These are phyloP conservation scores for Catamblyrhynchus diadema DNA, from an alignment of 2,797 vertebrate species.

Conservation along the genomic window DNA sequence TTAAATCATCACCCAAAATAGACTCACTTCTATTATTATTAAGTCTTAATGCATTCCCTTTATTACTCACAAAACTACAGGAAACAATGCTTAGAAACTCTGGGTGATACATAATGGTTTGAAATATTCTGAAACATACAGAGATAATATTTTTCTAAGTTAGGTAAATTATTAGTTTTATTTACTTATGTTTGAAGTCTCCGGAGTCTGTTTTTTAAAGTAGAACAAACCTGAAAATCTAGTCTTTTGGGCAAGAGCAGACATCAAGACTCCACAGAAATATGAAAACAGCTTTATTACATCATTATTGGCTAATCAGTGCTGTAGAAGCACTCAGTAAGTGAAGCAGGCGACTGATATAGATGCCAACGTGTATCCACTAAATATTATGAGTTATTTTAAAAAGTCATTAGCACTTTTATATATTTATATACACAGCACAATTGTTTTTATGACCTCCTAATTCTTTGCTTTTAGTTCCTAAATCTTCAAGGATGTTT, in stretches of 20 bases:
- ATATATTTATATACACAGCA: background rate
- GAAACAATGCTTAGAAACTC: background rate
- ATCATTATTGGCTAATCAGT: background rate
- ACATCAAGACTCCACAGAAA: constrained; percentile 34
- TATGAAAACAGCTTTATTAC: constrained; percentile 39
- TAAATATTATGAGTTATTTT: background rate
- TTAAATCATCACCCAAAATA: background rate
- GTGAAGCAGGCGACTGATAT: background rate
- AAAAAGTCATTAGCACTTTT: constrained; percentile 25
- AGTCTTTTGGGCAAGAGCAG: constrained; percentile 32
- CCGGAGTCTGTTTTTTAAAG: background rate
- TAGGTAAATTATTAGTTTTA: background rate
- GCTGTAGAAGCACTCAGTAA: constrained; percentile 43
- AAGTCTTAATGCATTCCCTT: background rate
- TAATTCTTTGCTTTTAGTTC: constrained; percentile 15
- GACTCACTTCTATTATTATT: background rate
- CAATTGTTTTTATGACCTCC: background rate
- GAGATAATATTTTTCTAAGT: background rate
- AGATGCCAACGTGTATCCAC: background rate
- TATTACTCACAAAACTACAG: background rate
- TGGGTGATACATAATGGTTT: background rate
- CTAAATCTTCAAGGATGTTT: constrained; percentile 2
- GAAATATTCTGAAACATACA: background rate
- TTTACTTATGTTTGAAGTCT: background rate
- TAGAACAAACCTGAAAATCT: constrained; percentile 23